These are phyloP conservation scores for Ylistrum balloti DNA, from an alignment of 1,140 invertebrate species.

Conservation along the genomic window DNA sequence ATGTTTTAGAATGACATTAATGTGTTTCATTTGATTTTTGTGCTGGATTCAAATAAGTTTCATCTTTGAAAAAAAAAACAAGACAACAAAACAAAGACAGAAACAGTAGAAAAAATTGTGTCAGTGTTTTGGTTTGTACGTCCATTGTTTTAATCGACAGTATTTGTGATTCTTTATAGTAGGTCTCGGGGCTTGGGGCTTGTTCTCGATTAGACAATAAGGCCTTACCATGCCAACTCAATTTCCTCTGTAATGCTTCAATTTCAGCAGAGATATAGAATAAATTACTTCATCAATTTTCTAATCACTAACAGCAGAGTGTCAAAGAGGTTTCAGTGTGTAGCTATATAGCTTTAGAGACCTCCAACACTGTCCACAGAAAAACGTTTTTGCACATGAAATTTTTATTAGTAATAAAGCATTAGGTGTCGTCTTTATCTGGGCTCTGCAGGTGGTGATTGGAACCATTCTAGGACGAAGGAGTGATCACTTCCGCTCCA, in stretches of 20 bases:
- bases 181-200: not conserved
- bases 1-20: not conserved
- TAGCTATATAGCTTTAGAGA: not conserved
- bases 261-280: slow-evolving; percentile 43
- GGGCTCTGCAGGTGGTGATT: not conserved
- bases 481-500: not conserved
- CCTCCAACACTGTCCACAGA: not conserved
- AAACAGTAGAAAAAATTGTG: not conserved
- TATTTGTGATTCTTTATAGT: not conserved
- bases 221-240: slow-evolving; percentile 35
- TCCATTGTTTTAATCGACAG: not conserved
- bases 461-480: not conserved
- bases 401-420: slow-evolving; percentile 44
- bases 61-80: too few species aligned
- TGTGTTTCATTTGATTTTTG: not conserved
- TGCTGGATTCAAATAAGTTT: too few species aligned
- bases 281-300: slow-evolving; percentile 50
- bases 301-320: slow-evolving; percentile 29
- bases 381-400: slow-evolving; percentile 29
- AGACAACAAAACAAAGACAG: not conserved
- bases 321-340: not conserved
- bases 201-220: not conserved
- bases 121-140: not conserved
- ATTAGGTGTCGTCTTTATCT: slow-evolving; percentile 41
- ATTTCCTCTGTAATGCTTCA: slow-evolving; percentile 47